Base-by-base conservation (phyloP, 2,888 invertebrate genomes). In the Lottia scabra region DNA sequence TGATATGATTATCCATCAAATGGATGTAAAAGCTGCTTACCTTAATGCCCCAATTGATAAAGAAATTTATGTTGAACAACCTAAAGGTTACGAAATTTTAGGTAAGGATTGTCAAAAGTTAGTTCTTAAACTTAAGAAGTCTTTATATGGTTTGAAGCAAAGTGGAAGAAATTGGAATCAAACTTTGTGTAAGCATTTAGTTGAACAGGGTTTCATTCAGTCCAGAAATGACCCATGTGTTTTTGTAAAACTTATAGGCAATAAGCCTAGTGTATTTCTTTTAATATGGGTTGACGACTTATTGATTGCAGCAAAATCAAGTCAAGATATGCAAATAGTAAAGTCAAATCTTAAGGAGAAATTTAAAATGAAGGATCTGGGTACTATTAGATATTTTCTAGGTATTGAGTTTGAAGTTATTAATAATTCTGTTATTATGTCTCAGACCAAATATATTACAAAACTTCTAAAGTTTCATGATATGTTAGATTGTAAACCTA, bases 311-410 rank as follows among this genome's bases (percentile, higher is more conserved):
- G 23, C 63, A 26, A 66, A 68, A n/a, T 15, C 2, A 64, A 27
- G 13, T 30, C 63, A 43, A 56, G 26, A 26, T 43, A 23, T 72
- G 45, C 19, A 26, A n/a, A 30, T 4, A 23, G 43, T 66, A 12
- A 73, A 73, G 44, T 16, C 30, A 38, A 38, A 23, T 38, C 56
- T 76, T 5, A 66, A 56, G 2, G 48, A 15, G 13, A 75, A 5
- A 64, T 77, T 75, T 56, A 38, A 70, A n/a, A 77, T 76, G 77
- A 76, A 75, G 68, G 76, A 76, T 65, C 48, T 74, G 0, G 76
- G 76, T 1, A 66, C 62, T 45, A 43, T 73, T 6, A 48, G 63
- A 56, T 72, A 44, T 5, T 74, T 77, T 63, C 66, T 77, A 38
- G 74, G 74, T 16, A 74, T 75, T 68, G 64, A 71, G 12, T 77